phyloP scores from a whole-genome alignment of 2,888 invertebrate species.

The Pammene fasciana region DNA sequence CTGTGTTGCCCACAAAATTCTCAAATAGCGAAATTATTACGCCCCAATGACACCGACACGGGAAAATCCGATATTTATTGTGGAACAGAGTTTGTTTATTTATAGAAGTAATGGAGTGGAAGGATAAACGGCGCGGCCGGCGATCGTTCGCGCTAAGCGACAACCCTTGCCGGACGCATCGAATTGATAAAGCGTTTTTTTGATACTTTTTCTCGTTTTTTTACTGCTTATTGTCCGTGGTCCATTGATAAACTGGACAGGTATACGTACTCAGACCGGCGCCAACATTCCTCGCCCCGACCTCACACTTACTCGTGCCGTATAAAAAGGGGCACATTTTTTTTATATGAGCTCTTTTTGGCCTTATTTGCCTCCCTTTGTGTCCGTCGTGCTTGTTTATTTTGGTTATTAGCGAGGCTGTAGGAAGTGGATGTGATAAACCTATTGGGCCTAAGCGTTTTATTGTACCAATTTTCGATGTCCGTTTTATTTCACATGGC shows the following conservation, averaged over 20 bases:
- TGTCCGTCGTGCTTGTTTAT: slow-evolving; percentile 78
- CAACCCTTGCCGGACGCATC: slow-evolving; percentile 78
- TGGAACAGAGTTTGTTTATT: slow-evolving; percentile 28
- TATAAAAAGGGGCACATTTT: slow-evolving; percentile 81
- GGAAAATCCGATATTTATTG: slow-evolving; percentile 16
- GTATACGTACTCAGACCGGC: slow-evolving; percentile 84
- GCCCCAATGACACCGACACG: slow-evolving; percentile 8
- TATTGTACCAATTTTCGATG: slow-evolving; percentile 79
- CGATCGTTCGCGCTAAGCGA: slow-evolving; percentile 56
- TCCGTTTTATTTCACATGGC: slow-evolving; percentile 66
- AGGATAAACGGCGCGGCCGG: slow-evolving; percentile 35
- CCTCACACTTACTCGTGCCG: slow-evolving; percentile 81
- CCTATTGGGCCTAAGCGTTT: slow-evolving; percentile 81
- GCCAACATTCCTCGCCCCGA: slow-evolving; percentile 83
- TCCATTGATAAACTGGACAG: slow-evolving; percentile 83
- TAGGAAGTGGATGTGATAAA: slow-evolving; percentile 82
- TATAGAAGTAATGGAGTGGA: slow-evolving; percentile 37
- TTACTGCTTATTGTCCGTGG: slow-evolving; percentile 76
- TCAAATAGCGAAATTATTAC: slow-evolving; percentile 29
- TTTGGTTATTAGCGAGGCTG: slow-evolving; percentile 79
- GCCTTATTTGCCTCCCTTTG: slow-evolving; percentile 80
- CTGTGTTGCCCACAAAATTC: slow-evolving; percentile 31
- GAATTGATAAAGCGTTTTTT: slow-evolving; percentile 81
- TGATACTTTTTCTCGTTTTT: slow-evolving; percentile 73
- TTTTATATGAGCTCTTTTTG: slow-evolving; percentile 82